Conservation (phyloP, 1,140 invertebrate genomes). For the Drosophila paulistorum region DNA sequence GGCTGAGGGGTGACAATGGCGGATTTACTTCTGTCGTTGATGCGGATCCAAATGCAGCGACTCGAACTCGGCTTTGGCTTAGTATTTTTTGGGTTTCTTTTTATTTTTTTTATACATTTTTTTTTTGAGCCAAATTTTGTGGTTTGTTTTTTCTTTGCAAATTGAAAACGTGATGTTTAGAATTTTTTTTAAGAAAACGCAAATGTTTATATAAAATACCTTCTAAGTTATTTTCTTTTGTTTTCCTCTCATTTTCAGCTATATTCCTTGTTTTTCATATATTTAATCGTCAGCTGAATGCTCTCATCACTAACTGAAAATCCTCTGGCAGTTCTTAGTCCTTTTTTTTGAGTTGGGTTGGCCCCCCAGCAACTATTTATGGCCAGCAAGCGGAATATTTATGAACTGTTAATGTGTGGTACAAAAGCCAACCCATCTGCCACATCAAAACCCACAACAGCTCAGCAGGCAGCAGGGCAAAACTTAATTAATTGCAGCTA, state of each 20-base stretch:
- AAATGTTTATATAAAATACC: slow-evolving; percentile 20
- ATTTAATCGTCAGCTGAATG: background rate
- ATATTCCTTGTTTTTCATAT: background rate
- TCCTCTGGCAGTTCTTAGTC: background rate
- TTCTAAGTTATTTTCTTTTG: background rate
- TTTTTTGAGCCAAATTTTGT: slow-evolving; percentile 20
- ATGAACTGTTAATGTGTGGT: slow-evolving; percentile 73
- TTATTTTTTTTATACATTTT: slow-evolving; percentile 18
- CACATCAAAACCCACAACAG: slow-evolving; percentile 53
- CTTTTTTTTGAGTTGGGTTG: background rate
- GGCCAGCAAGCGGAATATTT: slow-evolving; percentile 56
- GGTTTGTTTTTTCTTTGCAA: slow-evolving; percentile 37
- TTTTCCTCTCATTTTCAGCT: background rate
- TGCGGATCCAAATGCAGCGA: slow-evolving; percentile 62
- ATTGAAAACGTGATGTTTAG: slow-evolving; percentile 45
- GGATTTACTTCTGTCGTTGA: slow-evolving; percentile 44
- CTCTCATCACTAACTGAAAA: slow-evolving; percentile 8
- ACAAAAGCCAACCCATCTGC: slow-evolving; percentile 46
- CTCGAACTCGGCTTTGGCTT: slow-evolving; percentile 64
- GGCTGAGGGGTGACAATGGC: slow-evolving; percentile 60
- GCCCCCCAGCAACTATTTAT: slow-evolving; percentile 46
- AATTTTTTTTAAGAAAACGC: background rate
- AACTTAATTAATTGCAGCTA: slow-evolving; percentile 79
- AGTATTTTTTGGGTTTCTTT: slow-evolving; percentile 49
- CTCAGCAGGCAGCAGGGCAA: slow-evolving; percentile 36